Conservation (phyloP, 1,140 invertebrate genomes). For the Melitaea cinxia region DNA sequence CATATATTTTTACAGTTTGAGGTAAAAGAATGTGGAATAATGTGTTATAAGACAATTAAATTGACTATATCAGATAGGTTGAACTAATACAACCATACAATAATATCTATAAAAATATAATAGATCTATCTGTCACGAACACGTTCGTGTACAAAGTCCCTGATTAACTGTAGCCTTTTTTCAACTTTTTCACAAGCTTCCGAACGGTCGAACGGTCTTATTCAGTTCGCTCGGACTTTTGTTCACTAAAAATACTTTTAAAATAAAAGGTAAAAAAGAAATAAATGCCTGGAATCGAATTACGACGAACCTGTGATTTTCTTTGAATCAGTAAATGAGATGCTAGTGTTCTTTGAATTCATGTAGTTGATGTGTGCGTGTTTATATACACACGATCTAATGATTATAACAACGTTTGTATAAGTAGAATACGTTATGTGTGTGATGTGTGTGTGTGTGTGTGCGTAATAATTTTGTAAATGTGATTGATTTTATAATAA, state of each 20-base stretch:
- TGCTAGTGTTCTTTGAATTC: background rate
- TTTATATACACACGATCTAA: too few species aligned
- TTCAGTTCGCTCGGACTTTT: background rate
- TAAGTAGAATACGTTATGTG: too few species aligned
- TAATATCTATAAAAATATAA: too few species aligned
- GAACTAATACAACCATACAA: too few species aligned
- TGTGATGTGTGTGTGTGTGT: too few species aligned
- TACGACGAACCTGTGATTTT: background rate
- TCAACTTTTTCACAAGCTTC: background rate
- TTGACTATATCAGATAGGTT: too few species aligned
- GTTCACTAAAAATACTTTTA: background rate
- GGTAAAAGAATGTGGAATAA: too few species aligned
- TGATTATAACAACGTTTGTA: too few species aligned
- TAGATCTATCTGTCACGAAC: background rate
- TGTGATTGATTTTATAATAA: too few species aligned
- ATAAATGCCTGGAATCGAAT: background rate
- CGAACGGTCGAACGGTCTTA: background rate
- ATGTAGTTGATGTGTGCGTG: background rate
- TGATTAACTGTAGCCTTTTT: slow-evolving; percentile 2
- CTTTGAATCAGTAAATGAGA: background rate
- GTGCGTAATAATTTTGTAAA: too few species aligned
- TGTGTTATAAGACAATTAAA: too few species aligned
- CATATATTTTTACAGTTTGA: too few species aligned
- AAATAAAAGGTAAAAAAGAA: slow-evolving; percentile 1
- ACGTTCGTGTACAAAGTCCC: background rate